Percentiles rank a stretch among this genome's conserved stretches.
phyloP scores from a whole-genome alignment of 2,797 vertebrate genomes.

The Borostomias antarcticus region DNA sequence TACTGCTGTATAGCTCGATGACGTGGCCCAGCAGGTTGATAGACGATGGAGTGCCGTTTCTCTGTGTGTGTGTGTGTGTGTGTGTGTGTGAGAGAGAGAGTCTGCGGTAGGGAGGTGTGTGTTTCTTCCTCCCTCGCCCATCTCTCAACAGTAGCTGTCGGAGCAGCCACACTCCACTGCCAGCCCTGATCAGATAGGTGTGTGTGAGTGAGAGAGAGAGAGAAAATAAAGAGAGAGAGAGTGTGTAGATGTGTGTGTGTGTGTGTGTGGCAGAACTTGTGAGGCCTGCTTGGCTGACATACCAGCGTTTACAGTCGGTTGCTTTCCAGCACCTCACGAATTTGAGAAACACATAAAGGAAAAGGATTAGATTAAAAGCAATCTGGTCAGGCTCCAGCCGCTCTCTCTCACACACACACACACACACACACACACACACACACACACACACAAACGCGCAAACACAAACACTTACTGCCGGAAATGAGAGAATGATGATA shows the following conservation, averaged over 20 bases:
- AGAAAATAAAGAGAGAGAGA: not conserved
- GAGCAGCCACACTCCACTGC: constrained; percentile 26
- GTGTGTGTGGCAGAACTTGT: not conserved
- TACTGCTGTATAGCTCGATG: too few relatives aligned
- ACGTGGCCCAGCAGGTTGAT: not conserved
- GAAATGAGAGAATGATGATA: too few relatives aligned
- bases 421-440: constrained; percentile 3
- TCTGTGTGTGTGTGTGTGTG: constrained; percentile 15
- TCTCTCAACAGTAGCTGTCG: constrained; percentile 47
- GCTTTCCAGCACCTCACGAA: not conserved
- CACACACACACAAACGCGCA: not conserved
- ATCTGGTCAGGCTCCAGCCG: not conserved
- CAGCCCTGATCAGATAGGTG: constrained; percentile 26
- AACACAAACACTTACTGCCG: not conserved
- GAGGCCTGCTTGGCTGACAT: not conserved
- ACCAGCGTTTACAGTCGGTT: not conserved
- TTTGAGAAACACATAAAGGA: not conserved
- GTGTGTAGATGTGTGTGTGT: not conserved
- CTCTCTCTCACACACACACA: not conserved
- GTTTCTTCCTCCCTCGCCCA: constrained; percentile 25
- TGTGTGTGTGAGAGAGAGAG: constrained; percentile 13
- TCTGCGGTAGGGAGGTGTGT: constrained; percentile 28
- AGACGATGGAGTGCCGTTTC: not conserved
- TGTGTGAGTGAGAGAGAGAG: not conserved
- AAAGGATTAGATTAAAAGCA: not conserved